A percentile compares a stretch with the other conserved stretches of the same genome.
Evolutionary conservation across 1,140 invertebrate genomes (phyloP).

Genomic region (Sarcophaga bullata): DNA sequence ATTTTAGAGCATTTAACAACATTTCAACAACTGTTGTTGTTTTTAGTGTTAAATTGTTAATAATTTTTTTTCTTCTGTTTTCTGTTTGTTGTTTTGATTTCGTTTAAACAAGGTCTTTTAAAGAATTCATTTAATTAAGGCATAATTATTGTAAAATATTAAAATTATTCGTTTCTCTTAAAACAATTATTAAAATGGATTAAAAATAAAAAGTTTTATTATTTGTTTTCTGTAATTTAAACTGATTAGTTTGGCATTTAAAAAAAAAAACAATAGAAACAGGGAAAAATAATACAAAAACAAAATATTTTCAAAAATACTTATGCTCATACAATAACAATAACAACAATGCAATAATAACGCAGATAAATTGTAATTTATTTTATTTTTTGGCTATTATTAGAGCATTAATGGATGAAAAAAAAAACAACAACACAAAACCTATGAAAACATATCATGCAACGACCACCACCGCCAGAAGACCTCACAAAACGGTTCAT

Average conservation of each 20-base stretch:
- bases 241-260: not conserved
- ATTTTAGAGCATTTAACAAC: not conserved
- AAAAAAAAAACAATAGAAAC: not conserved
- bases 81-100: not conserved
- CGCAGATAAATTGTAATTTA: too few species aligned
- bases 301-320: not conserved
- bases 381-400: too few species aligned
- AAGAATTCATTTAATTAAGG: constrained; percentile 10
- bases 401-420: too few species aligned
- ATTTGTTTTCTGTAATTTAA: not conserved
- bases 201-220: too few species aligned
- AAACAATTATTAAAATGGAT: too few species aligned
- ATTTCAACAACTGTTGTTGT: not conserved
- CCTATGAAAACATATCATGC: too few species aligned
- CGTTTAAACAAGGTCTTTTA: not conserved
- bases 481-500: too few species aligned
- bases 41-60: not conserved
- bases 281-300: not conserved
- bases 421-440: too few species aligned
- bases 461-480: too few species aligned
- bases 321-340: too few species aligned
- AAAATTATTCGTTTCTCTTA: not conserved
- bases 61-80: not conserved
- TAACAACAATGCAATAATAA: too few species aligned
- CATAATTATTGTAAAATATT: not conserved